Percentiles rank a stretch among this genome's conserved stretches.
phyloP scores from a whole-genome alignment of 2,113 vertebrate genomes.

The Silurus glanis region DNA sequence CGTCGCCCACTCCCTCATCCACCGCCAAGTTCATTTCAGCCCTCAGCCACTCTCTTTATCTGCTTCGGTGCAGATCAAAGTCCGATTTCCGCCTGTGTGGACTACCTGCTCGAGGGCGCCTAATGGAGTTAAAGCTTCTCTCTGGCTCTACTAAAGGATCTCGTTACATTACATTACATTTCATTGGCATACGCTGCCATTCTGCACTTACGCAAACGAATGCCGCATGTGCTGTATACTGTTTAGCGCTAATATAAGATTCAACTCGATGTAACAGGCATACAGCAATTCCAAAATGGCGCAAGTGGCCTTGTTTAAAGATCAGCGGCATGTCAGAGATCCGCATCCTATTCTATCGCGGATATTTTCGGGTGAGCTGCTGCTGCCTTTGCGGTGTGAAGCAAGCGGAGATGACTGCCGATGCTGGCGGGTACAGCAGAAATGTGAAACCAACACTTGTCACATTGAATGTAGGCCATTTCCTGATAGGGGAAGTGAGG shows the following conservation, averaged over 20 bases:
- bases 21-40: conserved; percentile 29
- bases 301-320: not conserved
- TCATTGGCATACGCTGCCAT: conserved; percentile 13
- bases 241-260: too few relatives aligned
- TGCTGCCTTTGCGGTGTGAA: not conserved
- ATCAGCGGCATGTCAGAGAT: not conserved
- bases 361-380: conserved; percentile 23
- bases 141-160: conserved; percentile 18
- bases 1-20: conserved; percentile 36
- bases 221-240: too few relatives aligned
- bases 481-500: conserved; percentile 51
- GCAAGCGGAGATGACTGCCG: conserved; percentile 29
- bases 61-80: conserved; percentile 41
- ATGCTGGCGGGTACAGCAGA: conserved; percentile 46
- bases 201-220: not conserved
- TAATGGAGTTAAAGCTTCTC: conserved; percentile 46
- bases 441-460: conserved; percentile 57
- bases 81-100: conserved; percentile 27
- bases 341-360: not conserved
- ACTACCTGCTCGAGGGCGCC: conserved; percentile 40
- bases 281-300: too few relatives aligned
- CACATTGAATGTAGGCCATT: conserved; percentile 52
- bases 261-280: too few relatives aligned
- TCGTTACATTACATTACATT: conserved; percentile 29
- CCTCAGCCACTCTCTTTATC: conserved; percentile 29